A percentile compares a stretch with the other conserved stretches of the same genome.
These are phyloP conservation scores for Harpagoxenus sublaevis DNA, from an alignment of 2,888 invertebrate species.

Conservation along the genomic window DNA sequence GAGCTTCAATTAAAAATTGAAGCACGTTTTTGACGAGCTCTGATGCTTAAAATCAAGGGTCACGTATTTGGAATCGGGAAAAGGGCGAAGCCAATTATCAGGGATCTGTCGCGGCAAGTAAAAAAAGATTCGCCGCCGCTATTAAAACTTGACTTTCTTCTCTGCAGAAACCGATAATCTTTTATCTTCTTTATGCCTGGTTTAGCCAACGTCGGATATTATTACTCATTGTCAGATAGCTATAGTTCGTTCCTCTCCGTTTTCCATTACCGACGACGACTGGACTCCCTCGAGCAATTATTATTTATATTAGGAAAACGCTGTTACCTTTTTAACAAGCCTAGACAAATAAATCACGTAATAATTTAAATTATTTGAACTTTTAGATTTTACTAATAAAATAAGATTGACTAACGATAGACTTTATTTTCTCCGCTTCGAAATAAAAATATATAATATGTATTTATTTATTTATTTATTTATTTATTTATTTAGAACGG, in stretches of 20 bases:
- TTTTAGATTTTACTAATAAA: neutral
- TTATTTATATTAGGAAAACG: neutral
- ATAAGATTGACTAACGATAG: neutral
- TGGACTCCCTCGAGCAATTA: neutral
- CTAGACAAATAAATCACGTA: neutral
- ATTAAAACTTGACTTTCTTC: slow-evolving; percentile 27
- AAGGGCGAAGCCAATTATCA: slow-evolving; percentile 33
- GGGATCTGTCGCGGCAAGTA: neutral
- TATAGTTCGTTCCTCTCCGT: neutral
- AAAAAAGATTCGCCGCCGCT: neutral
- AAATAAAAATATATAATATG: neutral
- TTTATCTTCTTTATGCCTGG: slow-evolving; percentile 16
- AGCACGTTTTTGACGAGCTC: slow-evolving; percentile 44
- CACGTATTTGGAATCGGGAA: slow-evolving; percentile 25
- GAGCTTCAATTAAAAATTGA: slow-evolving; percentile 40
- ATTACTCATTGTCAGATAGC: neutral
- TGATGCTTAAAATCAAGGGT: slow-evolving; percentile 26
- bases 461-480: too few species aligned
- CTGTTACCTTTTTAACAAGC: neutral
- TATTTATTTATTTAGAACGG: too few species aligned
- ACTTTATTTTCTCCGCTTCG: neutral
- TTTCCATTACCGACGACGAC: neutral
- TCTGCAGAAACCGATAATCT: slow-evolving; percentile 38
- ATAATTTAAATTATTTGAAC: neutral
- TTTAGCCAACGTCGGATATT: slow-evolving; percentile 20